Conservation (phyloP, 1,140 invertebrate genomes). For the Nephotettix cincticeps region DNA sequence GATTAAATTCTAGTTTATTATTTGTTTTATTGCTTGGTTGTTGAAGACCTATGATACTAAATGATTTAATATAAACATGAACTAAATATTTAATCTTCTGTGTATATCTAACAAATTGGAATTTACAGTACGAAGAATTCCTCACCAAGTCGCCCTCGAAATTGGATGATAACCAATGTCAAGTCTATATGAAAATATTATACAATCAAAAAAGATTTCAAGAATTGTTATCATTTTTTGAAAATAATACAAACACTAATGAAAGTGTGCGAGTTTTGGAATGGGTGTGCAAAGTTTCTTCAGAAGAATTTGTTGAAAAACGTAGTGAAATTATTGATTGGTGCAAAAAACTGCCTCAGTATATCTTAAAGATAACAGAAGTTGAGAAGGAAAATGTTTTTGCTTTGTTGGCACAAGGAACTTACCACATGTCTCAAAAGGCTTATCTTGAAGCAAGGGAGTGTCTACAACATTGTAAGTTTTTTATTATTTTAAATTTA, state of each 20-base stretch:
- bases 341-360: not conserved
- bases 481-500: constrained; percentile 3
- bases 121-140: constrained; percentile 7
- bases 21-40: no score
- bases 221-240: not conserved
- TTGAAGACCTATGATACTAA: no score
- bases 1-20: no score
- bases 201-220: constrained; percentile 3
- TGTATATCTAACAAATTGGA: no score
- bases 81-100: no score
- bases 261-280: not conserved
- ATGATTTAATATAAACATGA: no score
- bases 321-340: not conserved
- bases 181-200: not conserved
- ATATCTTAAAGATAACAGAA: not conserved
- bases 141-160: not conserved
- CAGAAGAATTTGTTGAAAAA: constrained; percentile 4
- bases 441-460: constrained; percentile 57
- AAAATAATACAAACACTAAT: not conserved
- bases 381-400: not conserved
- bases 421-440: constrained; percentile 52
- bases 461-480: constrained; percentile 46
- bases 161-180: not conserved
- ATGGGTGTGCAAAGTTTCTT: constrained; percentile 8
- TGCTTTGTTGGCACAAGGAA: constrained; percentile 51